Evolutionary conservation across 2,888 invertebrate genomes (phyloP).

Genomic region (Chironomus tentans): DNA sequence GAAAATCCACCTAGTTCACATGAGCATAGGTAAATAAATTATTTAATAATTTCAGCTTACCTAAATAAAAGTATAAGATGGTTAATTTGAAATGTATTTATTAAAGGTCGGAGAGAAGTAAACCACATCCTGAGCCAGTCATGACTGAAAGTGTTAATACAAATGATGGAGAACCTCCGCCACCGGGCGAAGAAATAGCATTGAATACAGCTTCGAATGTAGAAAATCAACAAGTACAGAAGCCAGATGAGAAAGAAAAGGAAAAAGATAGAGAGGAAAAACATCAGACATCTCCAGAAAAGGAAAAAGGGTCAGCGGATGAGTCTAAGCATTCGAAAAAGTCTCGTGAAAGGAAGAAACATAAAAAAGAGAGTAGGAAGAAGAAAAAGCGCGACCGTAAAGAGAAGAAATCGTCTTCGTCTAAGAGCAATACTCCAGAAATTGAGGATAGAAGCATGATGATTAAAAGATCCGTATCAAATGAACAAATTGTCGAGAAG

Average conservation of each 20-base stretch:
- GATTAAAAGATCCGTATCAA: constrained; percentile 29
- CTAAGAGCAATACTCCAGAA: constrained; percentile 31
- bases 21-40: background rate
- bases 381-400: constrained; percentile 38
- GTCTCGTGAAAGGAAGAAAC: constrained; percentile 41
- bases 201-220: background rate
- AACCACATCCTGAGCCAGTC: background rate
- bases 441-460: constrained; percentile 30
- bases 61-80: too few relatives aligned
- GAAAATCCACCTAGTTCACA: background rate
- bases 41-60: too few relatives aligned
- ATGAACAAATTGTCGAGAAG: constrained; percentile 27
- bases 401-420: constrained; percentile 31
- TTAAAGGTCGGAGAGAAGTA: background rate
- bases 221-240: background rate
- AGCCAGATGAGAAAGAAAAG: background rate
- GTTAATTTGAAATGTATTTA: too few relatives aligned
- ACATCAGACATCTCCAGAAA: constrained; percentile 26
- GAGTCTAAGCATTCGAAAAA: constrained; percentile 39
- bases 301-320: constrained; percentile 42
- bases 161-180: constrained; percentile 43
- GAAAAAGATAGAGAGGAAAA: background rate
- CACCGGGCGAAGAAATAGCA: constrained; percentile 49
- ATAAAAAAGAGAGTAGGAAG: constrained; percentile 44
- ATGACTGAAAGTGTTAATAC: background rate